phyloP scores from a whole-genome alignment of 1,140 invertebrate genomes.

The Brachionus calyciflorus region DNA sequence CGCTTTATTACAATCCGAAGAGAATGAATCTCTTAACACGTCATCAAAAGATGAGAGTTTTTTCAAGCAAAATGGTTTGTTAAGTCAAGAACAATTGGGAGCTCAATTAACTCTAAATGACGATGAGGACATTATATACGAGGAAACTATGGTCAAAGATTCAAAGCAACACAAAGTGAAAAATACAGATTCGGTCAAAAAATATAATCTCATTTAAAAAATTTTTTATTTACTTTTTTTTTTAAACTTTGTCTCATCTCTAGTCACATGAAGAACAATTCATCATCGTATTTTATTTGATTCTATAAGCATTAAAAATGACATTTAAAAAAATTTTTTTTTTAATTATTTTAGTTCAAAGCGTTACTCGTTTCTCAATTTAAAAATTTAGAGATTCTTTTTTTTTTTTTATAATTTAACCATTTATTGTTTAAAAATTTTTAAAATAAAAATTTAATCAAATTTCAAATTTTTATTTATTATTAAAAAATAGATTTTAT shows the following conservation, averaged over 20 bases:
- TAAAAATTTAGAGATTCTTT: too few relatives aligned
- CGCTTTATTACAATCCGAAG: not conserved
- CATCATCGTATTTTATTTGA: too few relatives aligned
- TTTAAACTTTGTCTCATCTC: not conserved
- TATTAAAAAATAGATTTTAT: too few relatives aligned
- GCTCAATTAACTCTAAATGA: not conserved
- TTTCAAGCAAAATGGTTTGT: not conserved
- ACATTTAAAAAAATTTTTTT: too few relatives aligned
- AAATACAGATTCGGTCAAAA: not conserved
- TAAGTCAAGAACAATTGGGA: not conserved
- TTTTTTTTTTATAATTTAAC: too few relatives aligned
- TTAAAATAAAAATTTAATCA: too few relatives aligned
- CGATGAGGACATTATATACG: constrained; percentile 17
- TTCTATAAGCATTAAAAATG: too few relatives aligned
- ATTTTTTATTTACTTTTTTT: not conserved
- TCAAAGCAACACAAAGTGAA: not conserved
- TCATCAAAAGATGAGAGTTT: not conserved
- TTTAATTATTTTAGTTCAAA: too few relatives aligned
- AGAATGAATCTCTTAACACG: constrained; percentile 6
- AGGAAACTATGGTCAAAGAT: constrained; percentile 22
- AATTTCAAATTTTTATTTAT: too few relatives aligned
- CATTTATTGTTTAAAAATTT: too few relatives aligned
- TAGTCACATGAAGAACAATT: too few relatives aligned
- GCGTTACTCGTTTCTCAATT: too few relatives aligned
- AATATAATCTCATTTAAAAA: constrained; percentile 28